Percentiles rank a stretch among this genome's conserved stretches.
Evolutionary conservation across 2,113 vertebrate genomes (phyloP).

Genomic region (Tricholaema leucomelas): DNA sequence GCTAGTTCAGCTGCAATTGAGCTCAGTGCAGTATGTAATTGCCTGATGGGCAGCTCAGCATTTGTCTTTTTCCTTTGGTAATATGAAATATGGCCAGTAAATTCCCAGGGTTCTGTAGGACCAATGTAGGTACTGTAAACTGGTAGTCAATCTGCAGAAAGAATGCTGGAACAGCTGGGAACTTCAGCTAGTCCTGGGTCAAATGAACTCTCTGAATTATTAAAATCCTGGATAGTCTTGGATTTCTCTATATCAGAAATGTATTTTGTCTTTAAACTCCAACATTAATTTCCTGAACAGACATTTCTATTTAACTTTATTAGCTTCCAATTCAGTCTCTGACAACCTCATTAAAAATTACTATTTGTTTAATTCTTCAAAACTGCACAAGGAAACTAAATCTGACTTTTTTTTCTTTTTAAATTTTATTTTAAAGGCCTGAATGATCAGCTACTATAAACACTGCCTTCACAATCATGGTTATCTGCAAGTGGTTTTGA

Average conservation of each 20-base stretch:
- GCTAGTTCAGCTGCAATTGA: background rate
- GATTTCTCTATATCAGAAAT: background rate
- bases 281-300: background rate
- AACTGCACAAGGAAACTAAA: background rate
- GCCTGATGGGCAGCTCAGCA: background rate
- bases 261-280: background rate
- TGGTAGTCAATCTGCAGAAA: background rate
- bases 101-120: background rate
- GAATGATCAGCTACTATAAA: background rate
- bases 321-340: background rate
- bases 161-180: background rate
- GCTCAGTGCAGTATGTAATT: background rate
- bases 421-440: background rate
- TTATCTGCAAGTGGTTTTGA: background rate
- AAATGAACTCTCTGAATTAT: background rate
- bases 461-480: background rate
- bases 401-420: background rate
- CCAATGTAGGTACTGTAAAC: background rate
- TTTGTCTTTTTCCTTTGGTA: background rate
- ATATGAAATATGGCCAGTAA: background rate
- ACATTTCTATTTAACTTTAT: background rate
- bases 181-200: background rate
- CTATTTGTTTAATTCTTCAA: background rate
- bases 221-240: background rate
- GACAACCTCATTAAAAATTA: background rate